Evolutionary conservation across 2,888 invertebrate species (phyloP).

Genomic region (Spodoptera exigua): DNA sequence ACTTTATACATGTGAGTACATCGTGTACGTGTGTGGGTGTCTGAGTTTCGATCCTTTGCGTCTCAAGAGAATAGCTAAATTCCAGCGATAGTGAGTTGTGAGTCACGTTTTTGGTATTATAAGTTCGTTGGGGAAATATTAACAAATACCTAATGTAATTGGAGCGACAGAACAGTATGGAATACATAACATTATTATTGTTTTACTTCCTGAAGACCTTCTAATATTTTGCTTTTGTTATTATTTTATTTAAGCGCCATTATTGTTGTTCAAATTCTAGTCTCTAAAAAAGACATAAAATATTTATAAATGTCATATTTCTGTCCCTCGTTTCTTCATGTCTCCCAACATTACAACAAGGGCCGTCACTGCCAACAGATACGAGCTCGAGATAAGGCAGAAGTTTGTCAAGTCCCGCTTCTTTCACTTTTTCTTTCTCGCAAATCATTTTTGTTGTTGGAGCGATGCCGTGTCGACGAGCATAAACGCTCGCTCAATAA

Average conservation of each 20-base stretch:
- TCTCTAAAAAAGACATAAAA: slow-evolving; percentile 16
- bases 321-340: not conserved
- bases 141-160: slow-evolving; percentile 29
- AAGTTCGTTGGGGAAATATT: slow-evolving; percentile 30
- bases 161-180: slow-evolving; percentile 8
- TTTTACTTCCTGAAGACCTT: not conserved
- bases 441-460: slow-evolving; percentile 35
- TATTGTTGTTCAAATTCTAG: too few species aligned
- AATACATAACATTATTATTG: not conserved
- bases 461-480: slow-evolving; percentile 40
- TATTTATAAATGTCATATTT: slow-evolving; percentile 16
- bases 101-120: slow-evolving; percentile 32
- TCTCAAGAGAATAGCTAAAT: slow-evolving; percentile 37
- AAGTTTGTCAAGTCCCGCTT: slow-evolving; percentile 37
- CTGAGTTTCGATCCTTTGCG: slow-evolving; percentile 20
- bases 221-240: too few species aligned
- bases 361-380: slow-evolving; percentile 35
- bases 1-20: not conserved
- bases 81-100: slow-evolving; percentile 33
- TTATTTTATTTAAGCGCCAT: too few species aligned
- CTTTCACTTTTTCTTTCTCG: slow-evolving; percentile 31
- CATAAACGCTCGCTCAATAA: slow-evolving; percentile 30
- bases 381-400: slow-evolving; percentile 31
- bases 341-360: slow-evolving; percentile 16
- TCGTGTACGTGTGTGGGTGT: slow-evolving; percentile 1